These are phyloP conservation scores for Euproctis similis DNA, from an alignment of 2,888 invertebrate species.

Conservation along the genomic window DNA sequence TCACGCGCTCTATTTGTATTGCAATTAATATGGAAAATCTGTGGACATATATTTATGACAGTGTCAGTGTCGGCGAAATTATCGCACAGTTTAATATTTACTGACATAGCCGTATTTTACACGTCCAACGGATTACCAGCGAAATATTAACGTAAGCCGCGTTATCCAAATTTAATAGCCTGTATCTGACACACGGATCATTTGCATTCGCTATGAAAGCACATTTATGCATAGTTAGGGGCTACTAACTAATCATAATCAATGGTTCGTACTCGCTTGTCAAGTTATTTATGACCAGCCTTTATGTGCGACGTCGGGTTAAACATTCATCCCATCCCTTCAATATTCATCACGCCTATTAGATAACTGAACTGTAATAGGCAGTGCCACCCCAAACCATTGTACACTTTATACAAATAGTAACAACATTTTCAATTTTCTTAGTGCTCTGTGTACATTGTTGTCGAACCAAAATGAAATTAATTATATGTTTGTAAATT, in stretches of 20 bases:
- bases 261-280: constrained; percentile 22
- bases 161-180: constrained; percentile 57
- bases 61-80: constrained; percentile 54
- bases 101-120: constrained; percentile 64
- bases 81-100: constrained; percentile 64
- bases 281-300: constrained; percentile 30
- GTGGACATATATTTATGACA: constrained; percentile 61
- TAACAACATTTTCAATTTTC: too few species aligned
- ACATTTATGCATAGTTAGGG: constrained; percentile 40
- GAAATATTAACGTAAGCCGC: constrained; percentile 52
- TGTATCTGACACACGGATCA: constrained; percentile 55
- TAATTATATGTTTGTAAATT: too few species aligned
- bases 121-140: constrained; percentile 57
- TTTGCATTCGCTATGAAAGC: constrained; percentile 43
- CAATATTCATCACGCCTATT: too few species aligned
- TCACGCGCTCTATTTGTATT: constrained; percentile 45
- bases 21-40: constrained; percentile 65
- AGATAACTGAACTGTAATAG: too few species aligned
- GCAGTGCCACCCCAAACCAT: too few species aligned
- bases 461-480: too few species aligned
- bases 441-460: too few species aligned
- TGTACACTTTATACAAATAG: too few species aligned
- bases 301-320: constrained; percentile 25
- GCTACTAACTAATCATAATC: constrained; percentile 35
- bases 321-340: too few species aligned